Percentiles rank a stretch among this genome's conserved stretches.
Evolutionary conservation across 2,888 invertebrate species (phyloP).

Genomic region (Dysmachus trigonus): DNA sequence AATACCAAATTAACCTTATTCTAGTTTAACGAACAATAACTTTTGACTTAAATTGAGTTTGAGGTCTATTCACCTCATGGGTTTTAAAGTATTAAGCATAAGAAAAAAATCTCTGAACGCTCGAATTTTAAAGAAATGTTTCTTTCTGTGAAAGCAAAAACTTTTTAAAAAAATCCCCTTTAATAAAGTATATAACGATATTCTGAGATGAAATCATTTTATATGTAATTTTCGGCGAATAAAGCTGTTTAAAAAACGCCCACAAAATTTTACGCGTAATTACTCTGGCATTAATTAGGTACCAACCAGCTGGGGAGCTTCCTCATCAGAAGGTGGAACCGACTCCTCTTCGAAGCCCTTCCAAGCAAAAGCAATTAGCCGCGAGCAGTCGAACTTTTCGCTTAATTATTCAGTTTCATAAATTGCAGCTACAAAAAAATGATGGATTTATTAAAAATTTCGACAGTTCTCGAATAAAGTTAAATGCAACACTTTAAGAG

Average conservation of each 20-base stretch:
- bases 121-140: no score
- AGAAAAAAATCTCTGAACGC: no score
- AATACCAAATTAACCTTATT: no score
- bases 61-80: no score
- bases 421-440: neutral
- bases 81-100: no score
- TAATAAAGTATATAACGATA: neutral
- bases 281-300: neutral
- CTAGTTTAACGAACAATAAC: no score
- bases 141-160: no score
- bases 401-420: neutral
- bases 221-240: neutral
- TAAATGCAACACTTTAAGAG: neutral
- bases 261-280: neutral
- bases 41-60: no score
- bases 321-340: neutral
- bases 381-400: neutral
- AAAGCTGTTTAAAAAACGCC: neutral
- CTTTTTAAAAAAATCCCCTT: no score
- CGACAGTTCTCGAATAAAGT: neutral
- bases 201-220: neutral
- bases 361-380: neutral
- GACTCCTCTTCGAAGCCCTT: neutral
- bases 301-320: neutral
- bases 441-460: neutral